Evolutionary conservation across 35 echinoderm and acorn worm genomes (phyloP), one percentile per base, ranked within the genome.

Genomic region (Acanthaster planci): DNA sequence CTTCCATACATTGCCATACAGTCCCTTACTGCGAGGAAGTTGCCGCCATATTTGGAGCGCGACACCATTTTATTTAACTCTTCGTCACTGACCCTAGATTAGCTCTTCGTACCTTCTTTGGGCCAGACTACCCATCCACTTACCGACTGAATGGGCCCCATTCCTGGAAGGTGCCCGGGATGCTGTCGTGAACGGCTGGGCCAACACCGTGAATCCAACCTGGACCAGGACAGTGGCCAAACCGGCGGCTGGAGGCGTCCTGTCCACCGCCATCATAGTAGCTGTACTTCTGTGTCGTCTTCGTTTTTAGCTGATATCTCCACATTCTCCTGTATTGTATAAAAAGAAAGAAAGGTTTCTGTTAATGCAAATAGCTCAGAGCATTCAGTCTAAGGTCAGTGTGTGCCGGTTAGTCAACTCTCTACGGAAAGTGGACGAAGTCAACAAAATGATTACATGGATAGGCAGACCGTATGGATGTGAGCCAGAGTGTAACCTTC

Each of bases 131-230:
- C 12, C 87, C 87, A 8, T 23, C 68, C 55, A 59, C 5, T 17
- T 94, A 94, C 58, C 87, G 92, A 3, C 83, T 94, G 1, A 51
- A 78, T 9, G 92, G 92, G 22, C 87, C 76, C 2, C 77, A 89
- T 22, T 37, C 77, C 1, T 94, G 92, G 92, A 82, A 68, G 35
- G 92, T 6, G 92, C 92, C 4, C 14, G 92, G 31, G 83, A 85
- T 0, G 51, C 82, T 40, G 76, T 94, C 32, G 67, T 94, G 68
- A 85, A 86, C 53, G 87, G 76, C 19, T 90, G 87, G 92, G 81
- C 89, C 7, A 82, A 82, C 22, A 90, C 88, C 40, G 56, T 52
- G 19, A 31, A 72, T 53, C 37, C 87, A 10, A 89, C 87, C 5
- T 64, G 59, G 40, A 89, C 87, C 37, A 82, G 87, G 10, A 21